Base-by-base conservation (phyloP, 2,888 invertebrate species). In the Metalampra italica region DNA sequence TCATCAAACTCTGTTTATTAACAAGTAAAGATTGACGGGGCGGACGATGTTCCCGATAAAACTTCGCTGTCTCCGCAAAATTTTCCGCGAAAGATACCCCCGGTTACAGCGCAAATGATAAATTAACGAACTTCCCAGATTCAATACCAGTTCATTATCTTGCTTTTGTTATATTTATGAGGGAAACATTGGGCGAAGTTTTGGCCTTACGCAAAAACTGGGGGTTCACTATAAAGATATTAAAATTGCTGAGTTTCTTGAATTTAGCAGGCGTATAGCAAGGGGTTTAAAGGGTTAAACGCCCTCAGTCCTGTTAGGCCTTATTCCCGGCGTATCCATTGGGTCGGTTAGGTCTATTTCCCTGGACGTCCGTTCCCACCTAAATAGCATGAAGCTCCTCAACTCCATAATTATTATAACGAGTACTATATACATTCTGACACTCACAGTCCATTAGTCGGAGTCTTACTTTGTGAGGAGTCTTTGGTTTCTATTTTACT, bases 101-200 rank as follows among this genome's bases (percentile, higher is more conserved):
- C 64, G 54, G 55, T 62, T 60, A 64, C 64, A 62, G 60, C 62
- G 63, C 61, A 67, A 78, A 78, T 82, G 83, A 84, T 82, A 80
- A 83, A 84, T 84, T 81, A 78, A 75, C 71, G 60, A 78, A 83
- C 75, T 83, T 80, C 63, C 62, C 62, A 69, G 64, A 71, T 78
- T 78, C 77, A 76, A 79, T 78, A 76, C 69, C 39, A 72, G 68
- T 69, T 70, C 67, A 72, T 73, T 75, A 70, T 69, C 62, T 62
- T 56, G 60, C 62, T 66, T 64, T 68, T 64, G 62, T 63, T 63
- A 63, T 66, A 56, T 57, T 59, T 56, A 57, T 49, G 51, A 50
- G 52, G 49, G 48, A 49, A 51, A 51, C 49, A 53, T 39, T 29
- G 43, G 29, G n/a, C 46, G 49, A 51, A 49, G 48, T 55, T 52